A percentile compares a stretch with the other conserved stretches of the same genome.
Evolutionary conservation across 1,140 invertebrate genomes (phyloP).

Genomic region (Pachyrhynchus sulphureomaculatus): DNA sequence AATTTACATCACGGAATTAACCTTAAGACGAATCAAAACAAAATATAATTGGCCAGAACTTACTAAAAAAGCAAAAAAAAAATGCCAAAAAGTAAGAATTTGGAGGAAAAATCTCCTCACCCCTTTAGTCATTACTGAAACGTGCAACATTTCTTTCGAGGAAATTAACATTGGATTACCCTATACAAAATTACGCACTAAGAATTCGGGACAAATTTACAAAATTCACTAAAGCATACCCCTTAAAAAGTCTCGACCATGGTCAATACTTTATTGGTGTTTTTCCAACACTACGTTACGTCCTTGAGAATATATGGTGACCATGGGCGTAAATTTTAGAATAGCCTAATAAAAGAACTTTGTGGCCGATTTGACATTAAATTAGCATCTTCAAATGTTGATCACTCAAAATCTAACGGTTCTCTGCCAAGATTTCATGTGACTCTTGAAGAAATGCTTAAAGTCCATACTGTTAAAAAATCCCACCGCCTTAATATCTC

Average conservation of each 20-base stretch:
- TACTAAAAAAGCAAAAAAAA: too few species aligned
- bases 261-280: background rate
- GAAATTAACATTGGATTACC: too few species aligned
- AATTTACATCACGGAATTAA: too few species aligned
- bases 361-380: background rate
- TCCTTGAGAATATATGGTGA: background rate
- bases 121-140: too few species aligned
- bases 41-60: too few species aligned
- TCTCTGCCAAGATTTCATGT: background rate
- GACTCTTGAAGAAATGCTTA: background rate
- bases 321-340: background rate
- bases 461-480: background rate
- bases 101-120: too few species aligned
- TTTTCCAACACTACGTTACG: background rate
- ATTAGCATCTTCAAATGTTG: background rate
- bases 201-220: too few species aligned
- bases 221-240: too few species aligned
- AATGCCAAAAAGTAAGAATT: too few species aligned
- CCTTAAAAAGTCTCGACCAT: background rate
- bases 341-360: background rate
- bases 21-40: too few species aligned
- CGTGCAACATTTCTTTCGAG: too few species aligned
- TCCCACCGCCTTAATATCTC: background rate
- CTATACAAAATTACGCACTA: too few species aligned
- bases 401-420: background rate